Base-by-base conservation (phyloP, 2,888 invertebrate species). In the Synanthedon tipuliformis region DNA sequence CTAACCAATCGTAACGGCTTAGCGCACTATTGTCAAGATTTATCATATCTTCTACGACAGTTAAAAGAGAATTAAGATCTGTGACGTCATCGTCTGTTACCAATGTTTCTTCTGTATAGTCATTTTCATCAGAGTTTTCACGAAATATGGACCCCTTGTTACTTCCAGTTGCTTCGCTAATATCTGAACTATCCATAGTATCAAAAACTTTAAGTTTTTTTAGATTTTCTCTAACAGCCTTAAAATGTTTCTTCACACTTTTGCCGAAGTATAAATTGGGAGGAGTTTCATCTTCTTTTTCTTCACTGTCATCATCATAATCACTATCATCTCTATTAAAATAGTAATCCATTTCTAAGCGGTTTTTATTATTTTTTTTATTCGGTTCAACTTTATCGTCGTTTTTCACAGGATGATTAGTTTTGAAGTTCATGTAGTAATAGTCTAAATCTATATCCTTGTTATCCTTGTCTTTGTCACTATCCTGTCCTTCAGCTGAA, bases 1-100 rank as follows among this genome's bases (percentile, higher is more conserved):
- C 61, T 3, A 85, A 56, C 85, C 85, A 86, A 56, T 78, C 71
- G 41, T 79, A 86, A 40, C 72, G 60, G 1, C 58, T 51, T 3
- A 85, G 60, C 0, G 61, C 69, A 11, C 61, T 62, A 40, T 65
- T 68, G 11, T 78, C 60, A 15, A 56, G 55, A 0, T 59, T 41
- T 11, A 84, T 57, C 68, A 80, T 66, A 58, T 82, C 75, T n/a
- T 57, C 64, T 3, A 85, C 54, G 1, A 77, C 78, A 15, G 57
- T 57, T 4, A 70, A 34, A 54, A 69, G 68, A 0, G 61, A 54
- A 1, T 66, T 54, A 2, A 78, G 16, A 48, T 34, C 34, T 10
- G 34, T 34, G 12, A 15, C 11, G 3, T 16, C 49, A 18, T 13
- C 49, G 15, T 23, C 15, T 49, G 12, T 49, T 12, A 49, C 12